Conservation (phyloP, 2,797 vertebrate species). For the Furcifer pardalis region DNA sequence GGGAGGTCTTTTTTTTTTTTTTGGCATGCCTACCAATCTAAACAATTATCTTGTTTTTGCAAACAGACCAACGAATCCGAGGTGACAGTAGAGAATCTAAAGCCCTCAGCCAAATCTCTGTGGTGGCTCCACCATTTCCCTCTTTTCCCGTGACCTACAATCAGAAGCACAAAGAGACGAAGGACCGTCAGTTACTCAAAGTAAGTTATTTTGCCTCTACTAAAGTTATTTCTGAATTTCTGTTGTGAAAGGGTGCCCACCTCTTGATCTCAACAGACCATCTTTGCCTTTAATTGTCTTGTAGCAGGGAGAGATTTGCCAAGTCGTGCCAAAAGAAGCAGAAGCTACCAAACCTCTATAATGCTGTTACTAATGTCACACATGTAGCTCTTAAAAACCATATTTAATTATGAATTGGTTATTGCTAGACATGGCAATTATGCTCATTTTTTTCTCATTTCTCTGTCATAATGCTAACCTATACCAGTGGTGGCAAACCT, state of each 20-base stretch:
- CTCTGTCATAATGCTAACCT: neutral
- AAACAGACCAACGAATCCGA: slow-evolving; percentile 85
- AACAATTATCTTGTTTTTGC: slow-evolving; percentile 51
- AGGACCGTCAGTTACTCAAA: slow-evolving; percentile 76
- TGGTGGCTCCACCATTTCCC: slow-evolving; percentile 84
- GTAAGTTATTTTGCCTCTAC: slow-evolving; percentile 75
- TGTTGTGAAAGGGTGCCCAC: neutral
- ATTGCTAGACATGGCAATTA: neutral
- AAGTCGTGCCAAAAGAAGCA: neutral
- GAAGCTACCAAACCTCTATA: neutral
- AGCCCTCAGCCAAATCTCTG: slow-evolving; percentile 79
- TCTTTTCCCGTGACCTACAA: slow-evolving; percentile 78
- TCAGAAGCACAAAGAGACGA: slow-evolving; percentile 84
- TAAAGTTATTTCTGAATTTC: rapidly evolving
- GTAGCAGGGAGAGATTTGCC: neutral
- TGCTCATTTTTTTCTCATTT: neutral
- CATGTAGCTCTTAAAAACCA: neutral
- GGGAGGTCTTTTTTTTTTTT: no score
- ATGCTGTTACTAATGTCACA: neutral
- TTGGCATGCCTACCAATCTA: neutral
- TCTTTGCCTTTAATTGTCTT: neutral
- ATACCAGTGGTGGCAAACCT: no score
- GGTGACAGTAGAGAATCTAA: slow-evolving; percentile 84
- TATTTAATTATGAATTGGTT: neutral
- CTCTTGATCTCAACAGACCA: neutral